Conservation (phyloP, 1,140 invertebrate genomes). For the Heliconius hewitsoni region DNA sequence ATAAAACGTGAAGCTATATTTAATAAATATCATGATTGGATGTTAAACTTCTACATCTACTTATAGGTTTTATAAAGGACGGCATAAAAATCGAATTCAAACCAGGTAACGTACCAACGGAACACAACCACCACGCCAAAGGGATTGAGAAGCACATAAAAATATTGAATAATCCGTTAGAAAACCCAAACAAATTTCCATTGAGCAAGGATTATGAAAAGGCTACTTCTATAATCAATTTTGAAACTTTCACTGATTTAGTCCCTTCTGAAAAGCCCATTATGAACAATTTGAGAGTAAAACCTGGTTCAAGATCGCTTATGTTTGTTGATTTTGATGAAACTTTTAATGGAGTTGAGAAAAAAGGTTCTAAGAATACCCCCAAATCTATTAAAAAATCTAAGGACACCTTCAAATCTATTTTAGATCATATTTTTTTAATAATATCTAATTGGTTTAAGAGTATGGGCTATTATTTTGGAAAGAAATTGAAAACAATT, state of each 20-base stretch:
- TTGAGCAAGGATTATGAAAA: neutral
- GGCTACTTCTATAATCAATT: neutral
- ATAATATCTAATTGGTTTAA: neutral
- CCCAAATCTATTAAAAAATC: neutral
- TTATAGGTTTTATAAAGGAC: neutral
- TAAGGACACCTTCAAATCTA: neutral
- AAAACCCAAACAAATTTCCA: neutral
- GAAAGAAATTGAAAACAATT: neutral
- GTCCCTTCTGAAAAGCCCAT: neutral
- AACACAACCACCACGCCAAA: neutral
- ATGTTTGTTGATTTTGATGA: conserved; percentile 24
- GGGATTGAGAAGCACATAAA: conserved; percentile 6
- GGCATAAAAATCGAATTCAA: conserved; percentile 1
- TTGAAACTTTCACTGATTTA: neutral
- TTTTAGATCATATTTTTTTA: neutral
- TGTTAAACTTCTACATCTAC: neutral
- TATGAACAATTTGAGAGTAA: neutral
- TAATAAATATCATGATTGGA: too few relatives aligned
- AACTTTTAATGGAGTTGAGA: neutral
- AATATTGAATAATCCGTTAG: neutral
- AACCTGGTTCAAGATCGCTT: conserved; percentile 19
- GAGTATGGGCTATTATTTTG: neutral
- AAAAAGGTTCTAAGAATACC: neutral
- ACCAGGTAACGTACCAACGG: neutral
- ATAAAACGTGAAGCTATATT: too few relatives aligned